These are phyloP conservation scores for Alauda arvensis DNA, from an alignment of 2,797 vertebrate genomes.

Conservation along the genomic window DNA sequence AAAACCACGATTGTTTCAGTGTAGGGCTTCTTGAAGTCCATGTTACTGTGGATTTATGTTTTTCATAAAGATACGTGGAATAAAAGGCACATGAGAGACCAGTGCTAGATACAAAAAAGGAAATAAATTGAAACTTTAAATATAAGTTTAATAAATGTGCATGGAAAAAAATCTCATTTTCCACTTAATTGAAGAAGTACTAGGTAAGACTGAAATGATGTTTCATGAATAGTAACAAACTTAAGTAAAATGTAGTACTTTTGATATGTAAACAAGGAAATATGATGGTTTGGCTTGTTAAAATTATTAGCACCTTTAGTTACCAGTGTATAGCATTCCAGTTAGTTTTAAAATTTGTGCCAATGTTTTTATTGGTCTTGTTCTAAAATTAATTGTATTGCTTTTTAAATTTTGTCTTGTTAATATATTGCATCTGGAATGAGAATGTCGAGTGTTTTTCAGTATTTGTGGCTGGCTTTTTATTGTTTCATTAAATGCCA, in stretches of 20 bases:
- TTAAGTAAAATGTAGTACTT: not conserved
- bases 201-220: not conserved
- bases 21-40: rapidly evolving
- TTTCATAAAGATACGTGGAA: too few relatives aligned
- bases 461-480: not conserved
- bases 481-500: not conserved
- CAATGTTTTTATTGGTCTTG: not conserved
- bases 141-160: not conserved
- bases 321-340: not conserved
- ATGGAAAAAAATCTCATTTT: not conserved
- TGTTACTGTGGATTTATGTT: not conserved
- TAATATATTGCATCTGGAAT: not conserved
- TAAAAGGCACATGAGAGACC: not conserved
- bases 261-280: not conserved
- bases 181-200: not conserved
- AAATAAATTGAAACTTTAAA: not conserved
- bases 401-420: not conserved
- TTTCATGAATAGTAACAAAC: not conserved
- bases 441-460: not conserved
- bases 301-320: not conserved
- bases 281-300: not conserved
- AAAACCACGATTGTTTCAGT: not conserved
- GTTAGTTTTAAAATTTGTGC: not conserved
- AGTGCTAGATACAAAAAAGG: not conserved
- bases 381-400: not conserved